Evolutionary conservation across 2,888 invertebrate genomes (phyloP), one percentile per base, ranked within the genome.

Genomic region (Epinotia bilunana): DNA sequence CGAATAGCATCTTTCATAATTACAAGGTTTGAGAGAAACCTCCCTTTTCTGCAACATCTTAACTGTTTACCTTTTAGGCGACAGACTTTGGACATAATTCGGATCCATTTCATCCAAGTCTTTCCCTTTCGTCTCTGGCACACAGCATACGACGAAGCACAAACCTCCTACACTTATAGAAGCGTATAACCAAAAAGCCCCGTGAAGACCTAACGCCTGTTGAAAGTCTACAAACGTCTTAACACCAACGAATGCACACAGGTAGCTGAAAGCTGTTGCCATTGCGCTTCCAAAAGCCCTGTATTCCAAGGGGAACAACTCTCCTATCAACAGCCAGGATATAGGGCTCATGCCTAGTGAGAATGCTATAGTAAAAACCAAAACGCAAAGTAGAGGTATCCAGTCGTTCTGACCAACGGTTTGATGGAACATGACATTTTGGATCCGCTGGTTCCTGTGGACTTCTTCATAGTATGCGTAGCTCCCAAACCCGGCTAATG

Each of bases 71-170:
- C 93, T 90, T 77, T 93, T 94, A 12, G 92, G 92, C 1, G 93
- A 93, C 13, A 94, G 82, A 85, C 88, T 94, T 78, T 90, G 92
- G 55, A 95, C 95, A 82, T 95, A 95, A 83, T 95, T 95, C 49
- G 96, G 95, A 85, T 97, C 96, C 96, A 98, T 98, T 89, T 98
- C 98, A 86, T 98, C 98, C 82, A 98, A 93, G 86, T 98, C 97
- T 81, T 96, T 96, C 0, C 98, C 98, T 88, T 97, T 98, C 5
- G 98, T 98, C 91, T 98, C 98, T 0, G 98, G 98, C 11, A 98
- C 97, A 86, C 96, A 97, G 84, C 97, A 96, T 3, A 97, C 96
- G 1, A 98, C 97, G 88, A 98, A 98, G 86, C 97, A 96, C 13
- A 98, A 92, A 20, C 98, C 97, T 33, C 97, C 95, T 0, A 97